These are phyloP conservation scores for Daboia siamensis DNA, from an alignment of 2,113 vertebrate species.

Conservation along the genomic window DNA sequence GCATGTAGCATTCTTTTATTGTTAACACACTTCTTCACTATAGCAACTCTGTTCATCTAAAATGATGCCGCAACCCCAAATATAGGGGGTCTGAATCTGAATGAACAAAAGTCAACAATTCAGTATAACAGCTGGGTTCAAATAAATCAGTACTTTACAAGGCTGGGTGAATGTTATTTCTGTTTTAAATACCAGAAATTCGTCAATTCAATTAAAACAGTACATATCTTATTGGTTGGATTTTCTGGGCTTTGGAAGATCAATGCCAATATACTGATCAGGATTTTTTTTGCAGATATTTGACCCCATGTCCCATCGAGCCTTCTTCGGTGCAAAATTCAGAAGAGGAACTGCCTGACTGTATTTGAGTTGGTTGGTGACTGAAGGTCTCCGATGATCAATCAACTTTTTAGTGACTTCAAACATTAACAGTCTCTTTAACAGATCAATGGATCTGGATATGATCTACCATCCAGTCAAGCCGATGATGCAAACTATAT, in stretches of 20 bases:
- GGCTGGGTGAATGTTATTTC: background rate
- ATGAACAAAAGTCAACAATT: background rate
- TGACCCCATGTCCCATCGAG: background rate
- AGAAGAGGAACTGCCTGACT: background rate
- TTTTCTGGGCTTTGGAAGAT: background rate
- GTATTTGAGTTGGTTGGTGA: background rate
- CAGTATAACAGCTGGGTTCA: background rate
- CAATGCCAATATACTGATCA: background rate
- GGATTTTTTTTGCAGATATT: background rate
- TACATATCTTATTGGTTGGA: background rate
- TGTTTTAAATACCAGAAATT: background rate
- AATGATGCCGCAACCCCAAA: slow-evolving; percentile 2
- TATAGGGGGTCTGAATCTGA: background rate
- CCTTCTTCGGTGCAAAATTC: background rate
- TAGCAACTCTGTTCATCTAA: background rate
- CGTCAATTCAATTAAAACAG: background rate
- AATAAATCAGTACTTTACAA: background rate
- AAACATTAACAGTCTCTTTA: background rate
- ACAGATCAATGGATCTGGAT: background rate
- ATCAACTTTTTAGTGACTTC: background rate
- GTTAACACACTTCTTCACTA: background rate
- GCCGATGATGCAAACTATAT: background rate
- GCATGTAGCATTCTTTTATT: slow-evolving; percentile 9
- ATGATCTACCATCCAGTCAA: background rate
- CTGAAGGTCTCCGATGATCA: background rate